Evolutionary conservation across 2,797 vertebrate species (phyloP).

Genomic region (Ptychobarbus kaznakovi): DNA sequence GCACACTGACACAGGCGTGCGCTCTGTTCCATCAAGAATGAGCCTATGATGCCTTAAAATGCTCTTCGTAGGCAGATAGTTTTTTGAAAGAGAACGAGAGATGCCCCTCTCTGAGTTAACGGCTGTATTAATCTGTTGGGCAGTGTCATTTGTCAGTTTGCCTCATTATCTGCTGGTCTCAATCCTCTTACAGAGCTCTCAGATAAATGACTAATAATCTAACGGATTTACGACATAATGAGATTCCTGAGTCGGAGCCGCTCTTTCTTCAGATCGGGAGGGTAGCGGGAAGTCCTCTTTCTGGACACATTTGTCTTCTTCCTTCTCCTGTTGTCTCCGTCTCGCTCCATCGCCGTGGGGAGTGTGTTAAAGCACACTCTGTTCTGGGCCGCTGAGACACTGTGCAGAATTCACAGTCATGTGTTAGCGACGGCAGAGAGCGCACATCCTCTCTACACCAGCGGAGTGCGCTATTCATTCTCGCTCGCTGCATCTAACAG

Average conservation of each 20-base stretch:
- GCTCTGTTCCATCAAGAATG: neutral
- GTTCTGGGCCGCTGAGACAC: conserved; percentile 7
- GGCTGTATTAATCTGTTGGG: conserved; percentile 42
- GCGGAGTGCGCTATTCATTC: conserved; percentile 16
- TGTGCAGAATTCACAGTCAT: conserved; percentile 4
- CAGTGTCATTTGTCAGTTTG: conserved; percentile 53
- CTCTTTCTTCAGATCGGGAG: conserved; percentile 24
- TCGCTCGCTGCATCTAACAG: neutral
- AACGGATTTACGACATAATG: conserved; percentile 58
- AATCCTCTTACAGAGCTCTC: conserved; percentile 43
- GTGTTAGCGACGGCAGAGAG: neutral
- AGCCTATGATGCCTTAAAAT: conserved; percentile 3
- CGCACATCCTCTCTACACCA: conserved; percentile 23
- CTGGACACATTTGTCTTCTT: conserved; percentile 30
- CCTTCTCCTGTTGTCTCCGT: neutral
- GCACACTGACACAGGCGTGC: neutral
- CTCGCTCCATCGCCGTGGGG: neutral
- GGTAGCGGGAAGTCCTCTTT: conserved; percentile 37
- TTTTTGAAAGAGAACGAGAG: neutral
- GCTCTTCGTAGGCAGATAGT: neutral
- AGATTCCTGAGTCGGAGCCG: conserved; percentile 28
- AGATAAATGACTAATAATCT: conserved; percentile 60
- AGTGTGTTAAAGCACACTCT: conserved; percentile 34
- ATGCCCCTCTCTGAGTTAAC: conserved; percentile 4
- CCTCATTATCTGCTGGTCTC: conserved; percentile 53